Conservation (phyloP, 2,113 vertebrate species). For the Myiozetetes cayanensis region DNA sequence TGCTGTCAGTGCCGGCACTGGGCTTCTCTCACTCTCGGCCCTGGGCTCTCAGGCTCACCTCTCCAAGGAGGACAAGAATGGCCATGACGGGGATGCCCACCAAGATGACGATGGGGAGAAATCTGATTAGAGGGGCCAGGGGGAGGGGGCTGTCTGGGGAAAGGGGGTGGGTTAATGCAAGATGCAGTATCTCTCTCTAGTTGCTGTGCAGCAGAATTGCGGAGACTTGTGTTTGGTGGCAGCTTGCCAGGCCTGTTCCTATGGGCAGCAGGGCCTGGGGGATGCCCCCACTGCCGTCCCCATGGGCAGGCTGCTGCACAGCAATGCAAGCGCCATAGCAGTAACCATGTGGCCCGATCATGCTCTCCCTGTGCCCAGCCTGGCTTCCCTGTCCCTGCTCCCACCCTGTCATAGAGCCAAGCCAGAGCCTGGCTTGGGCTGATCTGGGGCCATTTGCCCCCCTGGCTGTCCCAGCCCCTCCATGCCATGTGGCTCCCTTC, state of each 20-base stretch:
- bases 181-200: neutral
- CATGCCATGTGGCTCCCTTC: slow-evolving; percentile 37
- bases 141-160: neutral
- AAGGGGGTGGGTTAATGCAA: neutral
- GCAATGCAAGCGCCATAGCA: neutral
- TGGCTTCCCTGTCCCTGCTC: neutral
- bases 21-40: slow-evolving; percentile 92
- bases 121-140: slow-evolving; percentile 82
- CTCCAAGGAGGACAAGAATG: slow-evolving; percentile 93
- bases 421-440: neutral
- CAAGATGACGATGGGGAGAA: slow-evolving; percentile 92
- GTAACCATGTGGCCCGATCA: neutral
- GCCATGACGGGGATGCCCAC: slow-evolving; percentile 86
- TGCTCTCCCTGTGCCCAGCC: slow-evolving; percentile 16
- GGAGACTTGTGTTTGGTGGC: neutral
- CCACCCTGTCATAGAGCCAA: neutral
- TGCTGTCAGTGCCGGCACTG: slow-evolving; percentile 86
- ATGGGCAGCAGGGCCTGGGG: neutral
- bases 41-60: slow-evolving; percentile 92
- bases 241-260: neutral
- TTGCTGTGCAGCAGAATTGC: neutral
- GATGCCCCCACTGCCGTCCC: neutral
- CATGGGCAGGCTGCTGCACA: neutral
- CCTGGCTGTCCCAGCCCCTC: neutral
- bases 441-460: neutral